Conservation (phyloP, 1,140 invertebrate species). For the Ylistrum balloti region DNA sequence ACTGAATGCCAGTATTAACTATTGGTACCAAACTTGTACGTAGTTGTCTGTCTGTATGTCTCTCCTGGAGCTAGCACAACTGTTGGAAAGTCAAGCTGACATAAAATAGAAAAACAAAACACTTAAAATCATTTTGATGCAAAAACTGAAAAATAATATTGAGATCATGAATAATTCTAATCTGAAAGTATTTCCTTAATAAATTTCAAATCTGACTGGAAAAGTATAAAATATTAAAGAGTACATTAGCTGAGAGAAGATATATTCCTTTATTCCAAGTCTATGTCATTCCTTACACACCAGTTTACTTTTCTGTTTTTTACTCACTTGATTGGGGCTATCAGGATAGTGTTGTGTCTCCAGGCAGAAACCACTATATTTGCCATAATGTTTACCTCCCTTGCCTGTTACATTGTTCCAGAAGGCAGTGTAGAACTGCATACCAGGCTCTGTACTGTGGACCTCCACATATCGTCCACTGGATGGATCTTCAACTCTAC, state of each 20-base stretch:
- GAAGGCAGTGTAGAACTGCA: conserved; percentile 95
- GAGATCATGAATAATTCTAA: no score
- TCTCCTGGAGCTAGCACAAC: conserved; percentile 89
- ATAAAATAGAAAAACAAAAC: conserved; percentile 66
- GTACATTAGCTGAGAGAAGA: no score
- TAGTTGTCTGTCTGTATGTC: conserved; percentile 86
- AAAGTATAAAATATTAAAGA: no score
- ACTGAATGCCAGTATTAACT: background rate
- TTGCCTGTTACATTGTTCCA: conserved; percentile 89
- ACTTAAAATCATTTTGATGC: no score
- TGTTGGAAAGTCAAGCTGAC: conserved; percentile 89
- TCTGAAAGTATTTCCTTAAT: no score
- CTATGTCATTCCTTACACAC: no score
- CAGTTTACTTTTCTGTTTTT: background rate
- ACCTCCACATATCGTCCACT: conserved; percentile 90
- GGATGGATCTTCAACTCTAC: conserved; percentile 86
- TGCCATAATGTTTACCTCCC: conserved; percentile 87
- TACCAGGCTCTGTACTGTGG: conserved; percentile 92
- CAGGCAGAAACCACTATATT: conserved; percentile 92
- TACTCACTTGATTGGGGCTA: conserved; percentile 91
- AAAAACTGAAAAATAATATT: conserved; percentile 40
- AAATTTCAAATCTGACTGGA: no score
- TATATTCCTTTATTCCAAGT: no score
- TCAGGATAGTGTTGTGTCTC: conserved; percentile 97
- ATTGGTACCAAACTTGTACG: conserved; percentile 82